Conservation (phyloP, 2,113 vertebrate genomes). For the Leiothrix lutea region DNA sequence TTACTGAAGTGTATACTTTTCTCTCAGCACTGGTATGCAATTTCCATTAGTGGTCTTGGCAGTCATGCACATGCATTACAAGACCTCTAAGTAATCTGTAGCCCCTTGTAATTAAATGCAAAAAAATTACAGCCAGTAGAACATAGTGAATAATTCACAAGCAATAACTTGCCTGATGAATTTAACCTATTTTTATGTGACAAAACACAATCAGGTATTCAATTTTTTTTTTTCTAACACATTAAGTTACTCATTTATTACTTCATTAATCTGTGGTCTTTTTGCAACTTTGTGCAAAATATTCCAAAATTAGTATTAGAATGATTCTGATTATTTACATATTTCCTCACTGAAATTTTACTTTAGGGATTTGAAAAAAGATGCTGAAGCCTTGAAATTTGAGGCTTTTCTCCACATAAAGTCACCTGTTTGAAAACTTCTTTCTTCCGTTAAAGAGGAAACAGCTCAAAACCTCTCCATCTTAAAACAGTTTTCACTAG, state of each 20-base stretch:
- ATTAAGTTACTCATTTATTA: not conserved
- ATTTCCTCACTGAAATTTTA: not conserved
- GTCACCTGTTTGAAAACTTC: not conserved
- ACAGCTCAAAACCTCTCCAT: not conserved
- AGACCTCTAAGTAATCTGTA: slow-evolving; percentile 55
- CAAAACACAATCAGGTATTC: not conserved
- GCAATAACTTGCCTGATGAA: not conserved
- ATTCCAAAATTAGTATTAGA: not conserved
- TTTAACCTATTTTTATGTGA: slow-evolving; percentile 13
- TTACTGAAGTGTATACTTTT: slow-evolving; percentile 58
- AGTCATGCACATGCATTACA: slow-evolving; percentile 51
- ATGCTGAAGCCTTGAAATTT: not conserved
- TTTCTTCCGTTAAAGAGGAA: not conserved
- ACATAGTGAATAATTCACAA: slow-evolving; percentile 38
- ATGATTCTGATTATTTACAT: not conserved
- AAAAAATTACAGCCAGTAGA: slow-evolving; percentile 22
- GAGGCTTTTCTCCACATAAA: not conserved
- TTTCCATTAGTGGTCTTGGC: slow-evolving; percentile 57
- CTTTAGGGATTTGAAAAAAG: not conserved
- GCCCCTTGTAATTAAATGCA: slow-evolving; percentile 58
- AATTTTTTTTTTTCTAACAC: not conserved
- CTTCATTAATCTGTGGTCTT: not conserved
- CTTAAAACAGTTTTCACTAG: not conserved
- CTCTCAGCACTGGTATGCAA: slow-evolving; percentile 36
- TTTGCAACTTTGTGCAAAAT: not conserved